Conservation (phyloP, 2,888 invertebrate species). For the Lithophane semibrunnea region DNA sequence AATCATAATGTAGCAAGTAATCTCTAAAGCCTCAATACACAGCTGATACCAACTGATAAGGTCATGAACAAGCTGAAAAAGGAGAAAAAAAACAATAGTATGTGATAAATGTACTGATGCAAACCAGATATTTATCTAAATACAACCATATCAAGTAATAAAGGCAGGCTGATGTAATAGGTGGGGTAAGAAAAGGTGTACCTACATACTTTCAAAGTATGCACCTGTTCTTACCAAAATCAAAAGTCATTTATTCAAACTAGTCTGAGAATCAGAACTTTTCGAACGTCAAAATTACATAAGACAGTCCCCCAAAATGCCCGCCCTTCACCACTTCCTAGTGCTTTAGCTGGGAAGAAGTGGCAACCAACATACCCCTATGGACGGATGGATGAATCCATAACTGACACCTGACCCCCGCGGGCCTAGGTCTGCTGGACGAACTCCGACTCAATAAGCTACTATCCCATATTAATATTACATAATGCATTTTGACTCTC, state of each 20-base stretch:
- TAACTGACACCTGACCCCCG: background rate
- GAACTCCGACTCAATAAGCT: too few species aligned
- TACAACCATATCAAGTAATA: background rate
- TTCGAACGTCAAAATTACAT: too few species aligned
- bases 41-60: conserved; percentile 25
- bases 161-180: background rate
- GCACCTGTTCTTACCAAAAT: too few species aligned
- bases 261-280: too few species aligned
- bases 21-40: conserved; percentile 1
- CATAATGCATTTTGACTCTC: too few species aligned
- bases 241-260: too few species aligned
- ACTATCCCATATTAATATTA: too few species aligned
- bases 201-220: background rate
- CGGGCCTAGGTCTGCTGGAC: background rate
- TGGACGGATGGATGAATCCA: background rate
- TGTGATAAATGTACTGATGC: background rate
- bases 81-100: background rate
- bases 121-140: conserved; percentile 8
- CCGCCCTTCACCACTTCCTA: too few species aligned
- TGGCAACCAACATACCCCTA: too few species aligned
- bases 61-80: background rate
- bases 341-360: too few species aligned
- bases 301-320: too few species aligned
- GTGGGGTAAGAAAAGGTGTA: background rate
- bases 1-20: conserved; percentile 20